Conservation (phyloP, 2,797 vertebrate genomes). For the Lacerta agilis region DNA sequence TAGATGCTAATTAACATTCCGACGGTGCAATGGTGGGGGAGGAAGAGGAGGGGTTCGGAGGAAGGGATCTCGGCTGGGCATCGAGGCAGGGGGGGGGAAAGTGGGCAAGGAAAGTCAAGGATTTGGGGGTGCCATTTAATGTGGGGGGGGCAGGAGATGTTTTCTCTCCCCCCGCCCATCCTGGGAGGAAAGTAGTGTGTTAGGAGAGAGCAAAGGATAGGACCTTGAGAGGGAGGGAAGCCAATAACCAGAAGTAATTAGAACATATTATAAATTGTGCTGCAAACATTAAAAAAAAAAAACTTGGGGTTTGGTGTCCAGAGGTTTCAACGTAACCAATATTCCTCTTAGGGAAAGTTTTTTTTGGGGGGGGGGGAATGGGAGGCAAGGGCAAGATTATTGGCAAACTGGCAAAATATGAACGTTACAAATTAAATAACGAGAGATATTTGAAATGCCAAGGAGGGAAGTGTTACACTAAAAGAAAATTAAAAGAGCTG, state of each 20-base stretch:
- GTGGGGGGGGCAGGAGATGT: too few relatives aligned
- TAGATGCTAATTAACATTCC: slow-evolving; percentile 70
- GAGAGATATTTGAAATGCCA: neutral
- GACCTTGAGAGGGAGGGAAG: neutral
- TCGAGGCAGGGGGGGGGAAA: neutral
- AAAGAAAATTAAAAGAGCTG: neutral
- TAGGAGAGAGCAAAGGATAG: neutral
- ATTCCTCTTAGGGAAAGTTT: neutral
- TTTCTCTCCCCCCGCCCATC: neutral
- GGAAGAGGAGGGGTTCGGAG: neutral
- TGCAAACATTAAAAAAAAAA: neutral
- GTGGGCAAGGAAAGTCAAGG: neutral
- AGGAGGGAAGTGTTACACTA: neutral
- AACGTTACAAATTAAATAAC: neutral
- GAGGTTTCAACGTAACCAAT: neutral
- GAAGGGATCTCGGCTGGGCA: neutral
- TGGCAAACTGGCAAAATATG: too few relatives aligned
- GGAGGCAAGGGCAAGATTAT: neutral
- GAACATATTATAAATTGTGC: neutral
- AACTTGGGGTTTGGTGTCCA: too few relatives aligned
- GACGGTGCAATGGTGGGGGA: slow-evolving; percentile 48
- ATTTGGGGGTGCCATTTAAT: neutral
- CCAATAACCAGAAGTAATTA: too few relatives aligned
- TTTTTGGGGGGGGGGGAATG: too few relatives aligned
- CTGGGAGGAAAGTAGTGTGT: too few relatives aligned